Evolutionary conservation across 2,113 vertebrate species (phyloP).

Genomic region (Dromiciops gliroides): DNA sequence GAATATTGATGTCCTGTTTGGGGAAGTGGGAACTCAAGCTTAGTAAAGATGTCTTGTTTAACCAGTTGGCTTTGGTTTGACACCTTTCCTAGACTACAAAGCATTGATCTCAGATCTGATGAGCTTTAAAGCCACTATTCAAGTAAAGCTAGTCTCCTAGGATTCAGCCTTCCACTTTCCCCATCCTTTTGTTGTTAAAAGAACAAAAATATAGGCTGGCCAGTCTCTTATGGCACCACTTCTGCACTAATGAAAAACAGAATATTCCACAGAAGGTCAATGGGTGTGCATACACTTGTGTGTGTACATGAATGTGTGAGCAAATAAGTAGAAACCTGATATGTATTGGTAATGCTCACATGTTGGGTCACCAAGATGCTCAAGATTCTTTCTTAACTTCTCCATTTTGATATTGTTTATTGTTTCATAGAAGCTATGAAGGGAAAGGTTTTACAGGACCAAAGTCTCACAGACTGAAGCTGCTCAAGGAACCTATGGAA

Average conservation of each 20-base stretch:
- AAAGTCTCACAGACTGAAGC: background rate
- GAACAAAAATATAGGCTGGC: background rate
- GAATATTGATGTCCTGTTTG: background rate
- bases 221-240: background rate
- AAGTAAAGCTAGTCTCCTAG: background rate
- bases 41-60: background rate
- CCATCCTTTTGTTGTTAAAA: background rate
- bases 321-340: conserved; percentile 33
- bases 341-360: background rate
- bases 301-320: conserved; percentile 19
- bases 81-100: conserved; percentile 21
- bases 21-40: background rate
- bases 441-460: background rate
- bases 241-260: conserved; percentile 66
- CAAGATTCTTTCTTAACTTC: conserved; percentile 9
- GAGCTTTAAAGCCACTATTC: conserved; percentile 38
- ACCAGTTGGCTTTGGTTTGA: background rate
- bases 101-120: background rate
- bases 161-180: conserved; percentile 26
- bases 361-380: conserved; percentile 35
- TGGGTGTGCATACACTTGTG: conserved; percentile 45
- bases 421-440: background rate
- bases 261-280: conserved; percentile 49
- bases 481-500: conserved; percentile 3
- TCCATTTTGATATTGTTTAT: conserved; percentile 37